phyloP scores from a whole-genome alignment of 2,113 vertebrate genomes.

The Solea senegalensis region DNA sequence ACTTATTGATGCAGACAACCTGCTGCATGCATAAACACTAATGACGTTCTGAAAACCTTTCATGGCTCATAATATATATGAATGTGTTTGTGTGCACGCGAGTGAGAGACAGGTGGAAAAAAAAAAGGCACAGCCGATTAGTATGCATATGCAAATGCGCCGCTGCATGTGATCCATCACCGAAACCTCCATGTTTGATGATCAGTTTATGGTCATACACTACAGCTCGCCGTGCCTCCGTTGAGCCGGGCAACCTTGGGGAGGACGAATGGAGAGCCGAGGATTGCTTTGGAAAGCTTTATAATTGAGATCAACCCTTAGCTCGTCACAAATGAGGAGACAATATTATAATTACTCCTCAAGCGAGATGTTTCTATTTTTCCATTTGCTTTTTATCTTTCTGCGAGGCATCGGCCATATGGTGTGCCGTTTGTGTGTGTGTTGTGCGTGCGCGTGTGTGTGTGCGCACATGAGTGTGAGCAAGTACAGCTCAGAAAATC shows the following conservation, averaged over 20 bases:
- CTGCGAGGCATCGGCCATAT: conserved; percentile 52
- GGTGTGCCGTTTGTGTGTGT: conserved; percentile 41
- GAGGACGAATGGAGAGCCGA: conserved; percentile 41
- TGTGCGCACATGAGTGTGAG: conserved; percentile 31
- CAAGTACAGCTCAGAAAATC: conserved; percentile 62
- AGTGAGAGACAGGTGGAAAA: conserved; percentile 14
- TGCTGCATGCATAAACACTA: conserved; percentile 34
- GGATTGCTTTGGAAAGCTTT: conserved; percentile 34
- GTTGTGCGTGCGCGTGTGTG: conserved; percentile 16
- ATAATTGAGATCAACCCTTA: conserved; percentile 65
- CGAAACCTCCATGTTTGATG: conserved; percentile 31
- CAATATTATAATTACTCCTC: conserved; percentile 66
- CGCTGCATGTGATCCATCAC: conserved; percentile 41
- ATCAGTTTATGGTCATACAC: conserved; percentile 36
- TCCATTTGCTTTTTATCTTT: conserved; percentile 65
- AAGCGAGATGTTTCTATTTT: conserved; percentile 51
- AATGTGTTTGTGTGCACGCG: not conserved
- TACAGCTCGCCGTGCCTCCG: conserved; percentile 9
- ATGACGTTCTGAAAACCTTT: conserved; percentile 34
- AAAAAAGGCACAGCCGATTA: conserved; percentile 8
- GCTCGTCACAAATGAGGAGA: conserved; percentile 60
- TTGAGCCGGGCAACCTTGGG: conserved; percentile 50
- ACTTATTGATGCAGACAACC: conserved; percentile 12
- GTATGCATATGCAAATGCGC: conserved; percentile 33
- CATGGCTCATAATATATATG: conserved; percentile 9